Evolutionary conservation across 2,113 vertebrate species (phyloP).

Genomic region (Hiodon alosoides): DNA sequence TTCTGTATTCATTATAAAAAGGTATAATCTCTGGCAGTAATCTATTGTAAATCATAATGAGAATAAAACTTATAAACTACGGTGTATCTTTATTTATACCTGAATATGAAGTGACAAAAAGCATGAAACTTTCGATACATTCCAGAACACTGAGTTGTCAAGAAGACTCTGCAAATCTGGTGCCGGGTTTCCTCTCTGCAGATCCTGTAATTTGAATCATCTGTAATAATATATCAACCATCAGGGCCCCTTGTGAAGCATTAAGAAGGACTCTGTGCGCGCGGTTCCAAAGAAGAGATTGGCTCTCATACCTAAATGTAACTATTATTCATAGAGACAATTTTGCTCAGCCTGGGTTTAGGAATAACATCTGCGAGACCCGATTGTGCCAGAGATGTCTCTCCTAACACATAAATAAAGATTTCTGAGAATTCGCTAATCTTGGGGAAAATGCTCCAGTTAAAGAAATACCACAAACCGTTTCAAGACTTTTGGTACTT

Average conservation of each 20-base stretch:
- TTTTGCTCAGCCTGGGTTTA: slow-evolving; percentile 9
- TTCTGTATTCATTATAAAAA: not conserved
- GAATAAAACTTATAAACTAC: too few relatives aligned
- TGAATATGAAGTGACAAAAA: not conserved
- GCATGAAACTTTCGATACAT: not conserved
- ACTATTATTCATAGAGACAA: slow-evolving; percentile 18
- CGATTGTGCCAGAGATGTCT: slow-evolving; percentile 20
- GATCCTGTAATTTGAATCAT: slow-evolving; percentile 62
- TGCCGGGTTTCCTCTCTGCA: slow-evolving; percentile 51
- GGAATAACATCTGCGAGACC: slow-evolving; percentile 21
- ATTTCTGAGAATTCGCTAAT: slow-evolving; percentile 24
- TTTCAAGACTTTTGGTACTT: not conserved
- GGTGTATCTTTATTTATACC: too few relatives aligned
- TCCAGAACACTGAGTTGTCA: not conserved
- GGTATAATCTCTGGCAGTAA: too few relatives aligned
- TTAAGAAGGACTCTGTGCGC: slow-evolving; percentile 69
- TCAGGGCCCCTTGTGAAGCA: slow-evolving; percentile 70
- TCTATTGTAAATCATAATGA: too few relatives aligned
- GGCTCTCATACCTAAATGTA: slow-evolving; percentile 6
- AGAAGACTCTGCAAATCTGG: not conserved
- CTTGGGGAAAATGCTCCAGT: slow-evolving; percentile 6
- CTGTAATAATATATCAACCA: slow-evolving; percentile 71
- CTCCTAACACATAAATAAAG: slow-evolving; percentile 19
- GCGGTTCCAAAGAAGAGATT: slow-evolving; percentile 67
- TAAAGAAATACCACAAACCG: not conserved